Percentiles rank a stretch among this genome's conserved stretches.
These are phyloP conservation scores for Ctena decussata DNA, from an alignment of 2,888 invertebrate species.

Conservation along the genomic window DNA sequence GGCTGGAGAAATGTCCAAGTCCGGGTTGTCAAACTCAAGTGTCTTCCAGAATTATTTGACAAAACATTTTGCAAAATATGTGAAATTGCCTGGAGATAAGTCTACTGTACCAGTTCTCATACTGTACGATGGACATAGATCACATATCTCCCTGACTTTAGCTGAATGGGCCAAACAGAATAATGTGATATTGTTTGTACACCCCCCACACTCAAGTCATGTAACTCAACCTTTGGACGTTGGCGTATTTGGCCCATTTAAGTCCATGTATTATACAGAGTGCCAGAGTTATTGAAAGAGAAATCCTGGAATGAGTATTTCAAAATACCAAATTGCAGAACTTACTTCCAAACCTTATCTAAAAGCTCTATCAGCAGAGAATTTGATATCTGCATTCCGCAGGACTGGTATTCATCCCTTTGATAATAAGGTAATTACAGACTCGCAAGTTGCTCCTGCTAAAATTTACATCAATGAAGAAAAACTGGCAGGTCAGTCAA, in stretches of 20 bases:
- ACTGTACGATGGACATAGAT: not conserved
- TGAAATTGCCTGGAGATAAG: not conserved
- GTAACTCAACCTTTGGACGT: slow-evolving; percentile 4
- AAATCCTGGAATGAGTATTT: not conserved
- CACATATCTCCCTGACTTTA: no score
- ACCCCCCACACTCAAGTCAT: not conserved
- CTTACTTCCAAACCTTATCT: slow-evolving; percentile 10
- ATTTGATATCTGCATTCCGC: slow-evolving; percentile 40
- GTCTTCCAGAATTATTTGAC: not conserved
- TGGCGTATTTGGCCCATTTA: not conserved
- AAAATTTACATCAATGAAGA: no score
- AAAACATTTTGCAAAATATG: not conserved
- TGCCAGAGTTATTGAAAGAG: not conserved
- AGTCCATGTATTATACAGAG: not conserved
- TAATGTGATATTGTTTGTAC: not conserved
- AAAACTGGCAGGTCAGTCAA: no score
- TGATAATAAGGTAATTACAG: slow-evolving; percentile 10
- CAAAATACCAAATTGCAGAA: slow-evolving; percentile 23
- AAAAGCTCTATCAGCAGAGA: slow-evolving; percentile 16
- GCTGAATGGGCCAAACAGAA: not conserved
- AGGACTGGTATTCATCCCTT: slow-evolving; percentile 38
- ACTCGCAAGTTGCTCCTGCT: no score
- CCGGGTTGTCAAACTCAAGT: not conserved
- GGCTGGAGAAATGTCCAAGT: not conserved
- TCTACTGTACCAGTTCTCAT: not conserved